phyloP scores from a whole-genome alignment of 1,140 invertebrate genomes.

The Parasteatoda tepidariorum region DNA sequence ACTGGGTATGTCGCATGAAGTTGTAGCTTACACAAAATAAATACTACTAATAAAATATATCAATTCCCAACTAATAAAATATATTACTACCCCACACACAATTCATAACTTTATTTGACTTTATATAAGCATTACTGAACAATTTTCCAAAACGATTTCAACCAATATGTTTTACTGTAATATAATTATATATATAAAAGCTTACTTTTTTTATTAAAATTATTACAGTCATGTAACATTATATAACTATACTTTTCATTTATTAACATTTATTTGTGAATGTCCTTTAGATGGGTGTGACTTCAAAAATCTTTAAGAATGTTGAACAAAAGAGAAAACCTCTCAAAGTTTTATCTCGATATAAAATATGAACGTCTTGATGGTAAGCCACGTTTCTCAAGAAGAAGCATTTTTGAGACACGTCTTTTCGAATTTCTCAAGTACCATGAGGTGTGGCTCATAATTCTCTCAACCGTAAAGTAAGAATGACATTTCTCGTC shows the following conservation, averaged over 20 bases:
- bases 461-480: slow-evolving; percentile 17
- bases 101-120: no score
- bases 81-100: no score
- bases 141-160: no score
- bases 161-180: no score
- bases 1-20: no score
- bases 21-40: no score
- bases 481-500: slow-evolving; percentile 24
- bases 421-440: background rate
- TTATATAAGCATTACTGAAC: no score
- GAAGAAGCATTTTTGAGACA: background rate
- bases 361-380: slow-evolving; percentile 20
- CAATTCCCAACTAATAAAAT: no score
- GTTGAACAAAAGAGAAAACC: background rate
- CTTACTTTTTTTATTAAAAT: no score
- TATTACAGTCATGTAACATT: no score
- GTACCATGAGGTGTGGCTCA: slow-evolving; percentile 15
- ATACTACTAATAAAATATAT: no score
- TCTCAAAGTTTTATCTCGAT: slow-evolving; percentile 2
- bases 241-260: background rate
- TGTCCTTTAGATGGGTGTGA: background rate
- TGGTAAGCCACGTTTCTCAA: background rate
- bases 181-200: no score
- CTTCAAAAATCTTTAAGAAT: slow-evolving; percentile 16
- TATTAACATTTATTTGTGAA: background rate